Conservation (phyloP, 2,797 vertebrate genomes). For the Heteromormyrus szaboi region DNA sequence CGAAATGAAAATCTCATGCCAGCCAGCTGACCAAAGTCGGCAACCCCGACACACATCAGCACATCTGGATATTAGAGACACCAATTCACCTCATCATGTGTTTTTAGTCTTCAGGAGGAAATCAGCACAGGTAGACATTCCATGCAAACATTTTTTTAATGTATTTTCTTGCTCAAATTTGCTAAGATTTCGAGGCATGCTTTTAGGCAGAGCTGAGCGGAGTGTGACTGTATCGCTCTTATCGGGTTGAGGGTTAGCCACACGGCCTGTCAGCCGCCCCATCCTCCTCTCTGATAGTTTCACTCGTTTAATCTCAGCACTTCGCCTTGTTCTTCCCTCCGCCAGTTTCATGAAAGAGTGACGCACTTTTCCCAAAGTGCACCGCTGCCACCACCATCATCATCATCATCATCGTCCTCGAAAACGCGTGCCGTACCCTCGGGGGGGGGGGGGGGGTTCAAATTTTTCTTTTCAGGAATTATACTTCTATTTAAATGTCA, state of each 20-base stretch:
- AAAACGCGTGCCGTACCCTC: not conserved
- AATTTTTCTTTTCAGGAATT: not conserved
- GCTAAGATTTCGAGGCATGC: not conserved
- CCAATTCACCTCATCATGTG: not conserved
- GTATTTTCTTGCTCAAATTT: not conserved
- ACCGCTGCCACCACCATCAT: too few species aligned
- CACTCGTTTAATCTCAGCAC: not conserved
- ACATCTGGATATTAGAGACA: not conserved
- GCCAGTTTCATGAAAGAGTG: not conserved
- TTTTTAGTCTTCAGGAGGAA: not conserved
- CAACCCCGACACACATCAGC: not conserved
- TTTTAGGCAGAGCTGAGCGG: not conserved
- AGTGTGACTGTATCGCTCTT: not conserved
- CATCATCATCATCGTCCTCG: not conserved
- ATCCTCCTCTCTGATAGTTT: not conserved
- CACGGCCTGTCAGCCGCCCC: not conserved
- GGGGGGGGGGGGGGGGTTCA: not conserved
- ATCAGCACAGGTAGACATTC: not conserved
- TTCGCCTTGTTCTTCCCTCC: not conserved
- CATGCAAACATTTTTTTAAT: not conserved
- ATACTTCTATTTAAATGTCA: slow-evolving; percentile 9
- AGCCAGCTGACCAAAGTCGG: not conserved
- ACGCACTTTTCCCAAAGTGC: not conserved
- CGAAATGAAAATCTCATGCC: not conserved
- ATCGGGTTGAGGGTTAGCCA: not conserved